Conservation (phyloP, 2,113 vertebrate species). For the Pachypanchax playfairii region DNA sequence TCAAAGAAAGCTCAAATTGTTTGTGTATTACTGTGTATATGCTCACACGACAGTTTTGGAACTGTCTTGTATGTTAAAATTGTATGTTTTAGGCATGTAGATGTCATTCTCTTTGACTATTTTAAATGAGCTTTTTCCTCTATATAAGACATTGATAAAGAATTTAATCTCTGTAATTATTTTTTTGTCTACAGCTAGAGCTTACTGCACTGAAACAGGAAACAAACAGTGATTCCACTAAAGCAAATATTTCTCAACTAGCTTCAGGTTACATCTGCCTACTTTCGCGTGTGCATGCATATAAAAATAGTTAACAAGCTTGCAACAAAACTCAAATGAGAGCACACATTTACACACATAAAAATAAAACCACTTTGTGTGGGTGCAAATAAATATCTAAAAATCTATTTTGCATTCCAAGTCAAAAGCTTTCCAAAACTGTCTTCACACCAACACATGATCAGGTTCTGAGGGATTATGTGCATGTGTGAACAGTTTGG, state of each 20-base stretch:
- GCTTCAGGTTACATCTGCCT: slow-evolving; percentile 2
- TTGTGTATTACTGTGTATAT: too few relatives aligned
- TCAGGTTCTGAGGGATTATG: slow-evolving; percentile 23
- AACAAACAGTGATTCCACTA: not conserved
- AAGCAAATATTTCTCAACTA: not conserved
- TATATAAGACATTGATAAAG: slow-evolving; percentile 1
- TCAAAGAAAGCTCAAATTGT: too few relatives aligned
- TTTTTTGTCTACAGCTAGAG: slow-evolving; percentile 2
- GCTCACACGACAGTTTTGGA: too few relatives aligned
- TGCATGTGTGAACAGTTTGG: slow-evolving; percentile 22
- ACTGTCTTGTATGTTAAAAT: not conserved
- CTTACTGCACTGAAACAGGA: not conserved
- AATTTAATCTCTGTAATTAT: not conserved
- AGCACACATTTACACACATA: slow-evolving; percentile 12
- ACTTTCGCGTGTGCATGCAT: not conserved
- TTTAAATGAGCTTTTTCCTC: not conserved
- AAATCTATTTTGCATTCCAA: slow-evolving; percentile 29
- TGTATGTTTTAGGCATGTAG: not conserved
- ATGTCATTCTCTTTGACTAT: too few relatives aligned
- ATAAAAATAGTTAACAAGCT: not conserved
- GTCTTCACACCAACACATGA: slow-evolving; percentile 10
- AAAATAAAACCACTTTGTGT: slow-evolving; percentile 36
- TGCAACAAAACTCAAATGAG: not conserved
- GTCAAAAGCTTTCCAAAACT: slow-evolving; percentile 16
- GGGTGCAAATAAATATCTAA: slow-evolving; percentile 32